These are phyloP conservation scores for Scalopus aquaticus DNA, from an alignment of 2,113 vertebrate genomes.

Conservation along the genomic window DNA sequence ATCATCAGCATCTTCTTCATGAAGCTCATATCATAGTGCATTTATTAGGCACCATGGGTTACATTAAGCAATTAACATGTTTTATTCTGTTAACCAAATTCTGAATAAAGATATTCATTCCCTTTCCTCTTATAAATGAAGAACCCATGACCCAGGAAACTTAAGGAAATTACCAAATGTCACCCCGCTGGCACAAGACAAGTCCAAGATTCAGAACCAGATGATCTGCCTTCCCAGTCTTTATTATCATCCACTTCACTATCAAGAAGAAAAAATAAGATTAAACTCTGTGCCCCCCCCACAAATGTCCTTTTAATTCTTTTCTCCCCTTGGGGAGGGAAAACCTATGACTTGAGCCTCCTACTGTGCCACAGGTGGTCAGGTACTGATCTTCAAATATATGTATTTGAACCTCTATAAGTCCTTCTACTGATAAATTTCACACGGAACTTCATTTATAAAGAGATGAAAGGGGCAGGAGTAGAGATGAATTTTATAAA, in stretches of 20 bases:
- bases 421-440: neutral
- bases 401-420: neutral
- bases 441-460: neutral
- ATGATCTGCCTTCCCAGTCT: neutral
- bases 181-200: neutral
- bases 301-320: neutral
- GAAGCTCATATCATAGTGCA: neutral
- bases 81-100: neutral
- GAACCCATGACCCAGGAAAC: neutral
- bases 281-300: neutral
- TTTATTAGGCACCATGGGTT: neutral
- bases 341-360: neutral
- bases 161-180: neutral
- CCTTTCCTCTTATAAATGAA: neutral
- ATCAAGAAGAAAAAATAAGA: neutral
- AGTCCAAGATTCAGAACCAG: neutral
- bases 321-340: neutral
- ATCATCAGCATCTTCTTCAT: neutral
- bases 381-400: neutral
- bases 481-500: slow-evolving; percentile 35
- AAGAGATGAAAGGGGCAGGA: neutral
- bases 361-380: neutral
- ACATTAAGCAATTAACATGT: neutral
- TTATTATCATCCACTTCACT: neutral
- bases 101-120: neutral